These are phyloP conservation scores for Lepetodrilus schrolli DNA, from an alignment of 2,888 invertebrate genomes.

Conservation along the genomic window DNA sequence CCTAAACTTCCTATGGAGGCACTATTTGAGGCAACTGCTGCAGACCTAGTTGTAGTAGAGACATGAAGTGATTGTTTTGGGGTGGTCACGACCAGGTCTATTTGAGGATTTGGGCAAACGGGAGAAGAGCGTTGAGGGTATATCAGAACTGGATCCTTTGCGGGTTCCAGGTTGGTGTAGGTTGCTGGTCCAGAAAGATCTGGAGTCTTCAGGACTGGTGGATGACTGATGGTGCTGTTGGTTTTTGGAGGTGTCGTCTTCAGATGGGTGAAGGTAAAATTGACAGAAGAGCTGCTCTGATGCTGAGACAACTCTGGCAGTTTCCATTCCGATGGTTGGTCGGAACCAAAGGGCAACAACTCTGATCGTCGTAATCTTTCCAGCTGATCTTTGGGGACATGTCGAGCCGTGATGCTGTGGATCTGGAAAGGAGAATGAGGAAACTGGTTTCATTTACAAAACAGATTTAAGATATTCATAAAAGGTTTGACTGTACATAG, in stretches of 20 bases:
- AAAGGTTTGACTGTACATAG: neutral
- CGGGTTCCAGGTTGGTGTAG: conserved; percentile 29
- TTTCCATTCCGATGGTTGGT: neutral
- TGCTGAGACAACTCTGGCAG: conserved; percentile 11
- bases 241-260: neutral
- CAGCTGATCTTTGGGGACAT: conserved; percentile 61
- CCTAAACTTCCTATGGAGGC: neutral
- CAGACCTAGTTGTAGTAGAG: neutral
- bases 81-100: neutral
- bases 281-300: neutral
- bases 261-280: neutral
- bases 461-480: neutral
- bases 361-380: conserved; percentile 46
- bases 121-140: conserved; percentile 32
- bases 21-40: neutral
- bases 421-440: conserved; percentile 59
- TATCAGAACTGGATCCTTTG: conserved; percentile 39
- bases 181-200: conserved; percentile 28
- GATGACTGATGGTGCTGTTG: neutral
- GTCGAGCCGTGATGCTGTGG: conserved; percentile 66
- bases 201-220: neutral
- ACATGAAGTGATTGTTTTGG: neutral
- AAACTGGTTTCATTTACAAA: neutral
- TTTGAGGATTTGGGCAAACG: neutral
- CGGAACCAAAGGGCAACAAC: neutral